Base-by-base conservation (phyloP, 2,797 vertebrate genomes). In the Pelodytes ibericus region DNA sequence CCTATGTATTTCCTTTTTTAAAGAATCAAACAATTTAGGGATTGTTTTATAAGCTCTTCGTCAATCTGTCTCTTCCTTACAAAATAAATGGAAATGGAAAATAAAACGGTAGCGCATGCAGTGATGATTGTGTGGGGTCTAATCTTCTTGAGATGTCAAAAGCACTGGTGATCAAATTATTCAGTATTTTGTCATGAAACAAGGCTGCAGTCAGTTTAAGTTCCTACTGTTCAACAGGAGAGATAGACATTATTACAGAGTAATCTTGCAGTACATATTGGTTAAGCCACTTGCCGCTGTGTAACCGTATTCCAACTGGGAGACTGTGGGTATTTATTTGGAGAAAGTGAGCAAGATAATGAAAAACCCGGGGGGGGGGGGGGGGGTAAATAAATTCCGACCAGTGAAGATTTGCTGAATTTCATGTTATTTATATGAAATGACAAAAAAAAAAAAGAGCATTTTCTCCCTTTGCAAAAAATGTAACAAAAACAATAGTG, bases 241-340 rank as follows among this genome's bases (percentile, higher is more conserved):
- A 27, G 18, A 47, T 24, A 27, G n/a, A 61, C 62, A 56, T 78
- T 51, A 67, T 67, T 72, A 61, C 70, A 20, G 60, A 64, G 61
- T 72, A 67, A 67, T 72, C 70, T 61, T 66, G 29, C 39, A 36
- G 39, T 51, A 51, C 27, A 60, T 58, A 31, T 65, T 51, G 44
- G 30, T 67, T 64, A 78, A 65, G 70, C 60, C 27, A 49, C 53
- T 33, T 31, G 30, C 75, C 27, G 69, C 75, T 51, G 70, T 67
- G 75, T 72, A 78, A 78, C 72, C 62, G 65, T 44, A 67, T 68
- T 78, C 75, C 75, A 78, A 72, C 75, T 72, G 75, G 75, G 75
- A 72, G 41, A 58, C 67, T 67, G 31, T 22, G 36, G 63, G 67
- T 58, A 56, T 67, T 72, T 78, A 72, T 78, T 67, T 72, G 51